A percentile compares a stretch with the other conserved stretches of the same genome.
phyloP scores from a whole-genome alignment of 2,113 vertebrate genomes.

The Turdus rufiventris region DNA sequence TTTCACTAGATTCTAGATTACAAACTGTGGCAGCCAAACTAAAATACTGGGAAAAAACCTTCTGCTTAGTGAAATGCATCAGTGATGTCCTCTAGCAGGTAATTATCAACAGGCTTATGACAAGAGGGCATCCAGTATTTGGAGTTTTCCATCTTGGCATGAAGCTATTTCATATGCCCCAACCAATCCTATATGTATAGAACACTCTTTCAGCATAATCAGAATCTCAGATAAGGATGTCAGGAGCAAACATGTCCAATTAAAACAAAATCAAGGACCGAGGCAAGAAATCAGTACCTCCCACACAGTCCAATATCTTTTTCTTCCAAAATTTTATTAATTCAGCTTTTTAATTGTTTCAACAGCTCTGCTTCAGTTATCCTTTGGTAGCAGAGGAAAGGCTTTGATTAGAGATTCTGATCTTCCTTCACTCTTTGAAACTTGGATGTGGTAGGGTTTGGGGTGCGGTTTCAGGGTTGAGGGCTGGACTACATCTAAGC shows the following conservation, averaged over 20 bases:
- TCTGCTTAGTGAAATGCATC: neutral
- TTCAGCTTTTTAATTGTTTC: neutral
- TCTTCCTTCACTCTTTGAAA: neutral
- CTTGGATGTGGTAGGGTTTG: neutral
- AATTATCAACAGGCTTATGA: neutral
- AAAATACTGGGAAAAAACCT: neutral
- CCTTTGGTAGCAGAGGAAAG: neutral
- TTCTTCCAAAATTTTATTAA: neutral
- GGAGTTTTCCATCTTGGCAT: neutral
- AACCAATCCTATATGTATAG: neutral
- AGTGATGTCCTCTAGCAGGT: neutral
- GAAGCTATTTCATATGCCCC: neutral
- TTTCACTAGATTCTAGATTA: neutral
- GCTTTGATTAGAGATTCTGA: neutral
- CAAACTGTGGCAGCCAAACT: neutral
- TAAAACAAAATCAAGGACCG: neutral
- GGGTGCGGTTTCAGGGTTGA: neutral
- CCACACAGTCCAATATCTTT: neutral
- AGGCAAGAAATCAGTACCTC: neutral
- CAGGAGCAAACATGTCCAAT: neutral
- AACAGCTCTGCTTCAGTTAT: neutral
- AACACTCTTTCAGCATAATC: neutral
- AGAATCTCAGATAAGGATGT: neutral
- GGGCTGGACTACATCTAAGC: neutral
- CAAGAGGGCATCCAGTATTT: neutral